Base-by-base conservation (phyloP, 2,888 invertebrate genomes). In the Tridacna gigas region DNA sequence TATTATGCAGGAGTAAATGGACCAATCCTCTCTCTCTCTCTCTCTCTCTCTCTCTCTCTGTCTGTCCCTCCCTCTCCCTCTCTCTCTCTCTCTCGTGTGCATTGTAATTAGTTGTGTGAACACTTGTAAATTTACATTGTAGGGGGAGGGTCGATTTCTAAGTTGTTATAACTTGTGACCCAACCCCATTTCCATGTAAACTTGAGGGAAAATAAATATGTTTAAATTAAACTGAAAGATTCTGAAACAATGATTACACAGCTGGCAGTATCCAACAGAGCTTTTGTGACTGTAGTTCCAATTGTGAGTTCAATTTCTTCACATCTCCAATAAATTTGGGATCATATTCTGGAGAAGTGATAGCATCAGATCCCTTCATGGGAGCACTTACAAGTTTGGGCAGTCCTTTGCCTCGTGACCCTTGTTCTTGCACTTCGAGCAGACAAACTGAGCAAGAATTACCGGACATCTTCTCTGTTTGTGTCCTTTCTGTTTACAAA, bases 201-300 rank as follows among this genome's bases (percentile, higher is more conserved):
- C n/a, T n/a, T n/a, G n/a, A n/a, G n/a, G n/a, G n/a, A n/a, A n/a
- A n/a, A n/a, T n/a, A n/a, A n/a, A n/a, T n/a, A n/a, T n/a, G n/a
- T n/a, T n/a, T n/a, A n/a, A n/a, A n/a, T n/a, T n/a, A n/a, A n/a
- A n/a, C n/a, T n/a, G n/a, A n/a, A n/a, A 20, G 77, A 60, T 37
- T 76, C 51, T 2, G 76, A 65, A 25, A 87, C 47, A n/a, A 80
- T 45, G 25, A 78, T 80, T 0, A 87, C 84, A 48, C 78, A 78
- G 60, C 81, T 84, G 0, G 77, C 84, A n/a, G 75, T 84, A 26
- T 84, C 84, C 51, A 84, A 25, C 18, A 84, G 26, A 22, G 79
- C 76, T 48, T 18, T 63, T 0, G 77, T 26, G 20, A 37, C 15
- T 15, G 9, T 74, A 25, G 60, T 67, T n/a, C 67, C 26, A 13